Base-by-base conservation (phyloP, 2,888 invertebrate species). In the Drosophila greeni region DNA sequence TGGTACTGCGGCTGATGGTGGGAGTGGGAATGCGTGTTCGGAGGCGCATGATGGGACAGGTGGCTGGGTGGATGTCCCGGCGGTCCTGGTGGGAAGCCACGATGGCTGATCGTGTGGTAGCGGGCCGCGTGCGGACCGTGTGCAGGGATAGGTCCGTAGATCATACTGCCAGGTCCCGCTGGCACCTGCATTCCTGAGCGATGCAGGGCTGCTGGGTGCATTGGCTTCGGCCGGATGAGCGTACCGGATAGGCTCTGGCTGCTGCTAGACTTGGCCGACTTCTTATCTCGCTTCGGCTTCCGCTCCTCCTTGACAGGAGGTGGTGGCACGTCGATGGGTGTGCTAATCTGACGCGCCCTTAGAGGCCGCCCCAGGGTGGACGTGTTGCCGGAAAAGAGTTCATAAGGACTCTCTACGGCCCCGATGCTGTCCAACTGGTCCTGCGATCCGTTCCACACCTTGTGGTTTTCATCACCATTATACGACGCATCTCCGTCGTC, bases 401-500 rank as follows among this genome's bases (percentile, higher is more conserved):
- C 95, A 83, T 95, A 95, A 14, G 93, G 92, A 71, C 92, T 92
- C 81, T 94, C 91, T 40, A 91, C 89, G 4, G 90, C 92, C 1
- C 82, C 85, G 33, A 85, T 75, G 69, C 82, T 66, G 92, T 90
- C 94, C 33, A 95, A 90, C 59, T 94, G 92, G 86, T 95, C 95
- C 31, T 92, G 91, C 26, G 93, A 92, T 9, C 95, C 95, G 3
- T 95, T 94, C 97, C 97, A 97, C 39, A 97, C 94, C 88, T 97
- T 97, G 88, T 97, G 97, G 87, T 97, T 97, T 88, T 96, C 96
- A 85, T 97, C 95, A 0, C 96, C 96, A 85, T 96, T 96, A 88
- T 94, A 96, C 60, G 95, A 95, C 23, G 94, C 91, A 75, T 96
- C 95, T 75, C 95, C 95, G 64, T 94, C 93, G 33, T 88, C 87